Evolutionary conservation across 2,888 invertebrate genomes (phyloP), one percentile per base, ranked within the genome.

Genomic region (Drosophila pseudotakahashii): DNA sequence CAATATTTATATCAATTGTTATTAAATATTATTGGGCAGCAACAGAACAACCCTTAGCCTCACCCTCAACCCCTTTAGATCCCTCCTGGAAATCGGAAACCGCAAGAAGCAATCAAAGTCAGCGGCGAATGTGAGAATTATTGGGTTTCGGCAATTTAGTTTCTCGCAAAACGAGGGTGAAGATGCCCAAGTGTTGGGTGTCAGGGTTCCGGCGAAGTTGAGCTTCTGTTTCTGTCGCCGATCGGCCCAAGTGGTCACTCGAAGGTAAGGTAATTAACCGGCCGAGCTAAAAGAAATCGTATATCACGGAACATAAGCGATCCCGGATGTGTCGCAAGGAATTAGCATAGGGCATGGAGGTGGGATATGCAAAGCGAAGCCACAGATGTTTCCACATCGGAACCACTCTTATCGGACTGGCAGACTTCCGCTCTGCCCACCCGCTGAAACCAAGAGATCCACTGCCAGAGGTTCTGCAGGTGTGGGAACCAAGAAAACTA

Each of bases 1-100:
- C 75, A 87, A 86, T 89, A 85, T 88, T 89, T 84, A 84, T 85
- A 79, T 73, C 78, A 85, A 89, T 89, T 84, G 77, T 78, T 89
- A 82, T 84, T 87, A 89, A 89, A 89, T 86, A 82, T 88, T 81
- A 77, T 78, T 73, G 78, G 50, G 36, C 39, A 44, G 42, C 54
- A 44, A 39, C 54, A 10, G 14, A 60, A 26, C 75, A 55, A 87
- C 74, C 82, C 84, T 55, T 51, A 37, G 45, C 36, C 81, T 55
- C 48, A 37, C 48, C 36, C 34, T 37, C 14, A 52, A 51, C 53
- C 72, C 54, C 26, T 60, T 30, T 7, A 13, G 23, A 23, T 42
- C 6, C 36, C 44, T 58, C 32, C 57, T 48, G 55, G 87, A 74
- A 87, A 82, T 77, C 34, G 71, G 77, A 83, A 75, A 84, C 82